Evolutionary conservation across 2,113 vertebrate species (phyloP).

Genomic region (Apus apus): DNA sequence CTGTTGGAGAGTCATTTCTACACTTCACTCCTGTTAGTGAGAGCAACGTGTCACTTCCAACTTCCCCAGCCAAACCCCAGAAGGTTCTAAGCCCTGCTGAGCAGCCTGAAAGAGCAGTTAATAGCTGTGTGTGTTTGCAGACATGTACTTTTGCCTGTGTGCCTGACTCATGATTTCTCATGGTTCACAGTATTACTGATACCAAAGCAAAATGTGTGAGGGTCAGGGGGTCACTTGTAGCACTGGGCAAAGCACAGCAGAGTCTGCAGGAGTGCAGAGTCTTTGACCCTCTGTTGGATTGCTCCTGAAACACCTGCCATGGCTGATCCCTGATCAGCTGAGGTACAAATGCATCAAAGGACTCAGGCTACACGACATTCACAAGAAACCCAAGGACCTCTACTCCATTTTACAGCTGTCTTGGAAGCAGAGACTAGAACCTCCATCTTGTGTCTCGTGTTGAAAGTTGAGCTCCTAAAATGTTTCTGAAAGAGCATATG

Average conservation of each 20-base stretch:
- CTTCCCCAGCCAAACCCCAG: neutral
- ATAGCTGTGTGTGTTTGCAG: neutral
- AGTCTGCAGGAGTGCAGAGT: neutral
- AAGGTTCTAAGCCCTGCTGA: neutral
- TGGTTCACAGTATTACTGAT: neutral
- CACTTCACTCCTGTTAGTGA: neutral
- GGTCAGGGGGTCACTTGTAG: neutral
- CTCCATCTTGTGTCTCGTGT: neutral
- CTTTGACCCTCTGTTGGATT: neutral
- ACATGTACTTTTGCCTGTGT: neutral
- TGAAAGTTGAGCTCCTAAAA: neutral
- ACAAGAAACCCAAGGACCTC: neutral
- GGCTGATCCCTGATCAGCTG: fast-evolving
- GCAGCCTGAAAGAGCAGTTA: neutral
- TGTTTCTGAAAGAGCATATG: neutral
- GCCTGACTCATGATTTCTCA: neutral
- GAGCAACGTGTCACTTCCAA: neutral
- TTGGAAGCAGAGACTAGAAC: neutral
- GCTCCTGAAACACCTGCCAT: fast-evolving
- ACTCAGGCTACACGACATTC: neutral
- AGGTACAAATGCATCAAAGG: neutral
- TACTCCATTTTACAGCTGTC: neutral
- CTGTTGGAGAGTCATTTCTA: neutral
- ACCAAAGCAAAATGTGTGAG: neutral
- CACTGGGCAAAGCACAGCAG: neutral